Evolutionary conservation across 2,797 vertebrate species (phyloP).

Genomic region (Clarias fuscus): DNA sequence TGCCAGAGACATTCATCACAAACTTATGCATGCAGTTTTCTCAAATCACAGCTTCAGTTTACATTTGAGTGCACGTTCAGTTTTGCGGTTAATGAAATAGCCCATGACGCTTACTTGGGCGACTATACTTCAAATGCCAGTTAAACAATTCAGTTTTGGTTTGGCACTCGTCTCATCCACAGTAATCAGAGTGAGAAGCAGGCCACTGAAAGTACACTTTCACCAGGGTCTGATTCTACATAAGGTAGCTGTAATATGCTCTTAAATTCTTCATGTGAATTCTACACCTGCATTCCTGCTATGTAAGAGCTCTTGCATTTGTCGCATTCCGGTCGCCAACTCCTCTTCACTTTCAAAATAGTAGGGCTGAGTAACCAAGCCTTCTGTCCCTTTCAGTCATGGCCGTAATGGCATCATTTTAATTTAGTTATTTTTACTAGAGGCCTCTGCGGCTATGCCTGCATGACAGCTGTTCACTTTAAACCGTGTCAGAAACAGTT

Average conservation of each 20-base stretch:
- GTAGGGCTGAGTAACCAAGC: neutral
- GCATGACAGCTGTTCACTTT: neutral
- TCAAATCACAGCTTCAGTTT: neutral
- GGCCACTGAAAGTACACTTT: neutral
- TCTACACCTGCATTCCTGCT: neutral
- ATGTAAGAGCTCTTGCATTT: too few relatives aligned
- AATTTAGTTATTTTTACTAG: neutral
- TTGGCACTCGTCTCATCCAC: neutral
- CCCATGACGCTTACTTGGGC: neutral
- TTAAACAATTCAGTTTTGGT: neutral
- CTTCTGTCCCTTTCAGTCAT: neutral
- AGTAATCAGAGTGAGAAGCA: neutral
- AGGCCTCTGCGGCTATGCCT: neutral
- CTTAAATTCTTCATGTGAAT: neutral
- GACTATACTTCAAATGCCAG: neutral
- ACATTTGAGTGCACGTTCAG: neutral
- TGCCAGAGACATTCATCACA: neutral
- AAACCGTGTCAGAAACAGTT: neutral
- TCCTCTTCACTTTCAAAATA: neutral
- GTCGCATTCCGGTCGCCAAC: neutral
- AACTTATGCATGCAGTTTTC: neutral
- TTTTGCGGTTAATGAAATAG: neutral
- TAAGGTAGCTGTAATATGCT: neutral
- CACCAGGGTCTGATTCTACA: neutral
- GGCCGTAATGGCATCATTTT: neutral